Conservation (phyloP, 2,113 vertebrate species). For the Columba livia region DNA sequence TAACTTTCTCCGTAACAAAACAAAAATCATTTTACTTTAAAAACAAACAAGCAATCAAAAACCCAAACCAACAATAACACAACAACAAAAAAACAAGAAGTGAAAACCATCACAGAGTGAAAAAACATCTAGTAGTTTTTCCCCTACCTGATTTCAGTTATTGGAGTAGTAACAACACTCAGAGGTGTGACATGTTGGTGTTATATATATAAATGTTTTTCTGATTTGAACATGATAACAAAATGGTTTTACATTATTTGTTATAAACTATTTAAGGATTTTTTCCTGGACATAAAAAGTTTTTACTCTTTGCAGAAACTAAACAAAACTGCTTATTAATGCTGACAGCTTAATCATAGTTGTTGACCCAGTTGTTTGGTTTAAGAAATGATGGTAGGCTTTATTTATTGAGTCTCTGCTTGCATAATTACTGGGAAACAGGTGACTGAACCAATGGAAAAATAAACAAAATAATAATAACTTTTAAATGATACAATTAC, state of each 20-base stretch:
- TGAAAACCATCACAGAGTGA: not conserved
- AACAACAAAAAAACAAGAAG: not conserved
- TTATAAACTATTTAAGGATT: not conserved
- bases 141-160: not conserved
- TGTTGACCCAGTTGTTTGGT: conserved; percentile 57
- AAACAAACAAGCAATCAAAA: not conserved
- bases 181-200: not conserved
- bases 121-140: not conserved
- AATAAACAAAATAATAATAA: conserved; percentile 46
- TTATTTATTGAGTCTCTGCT: conserved; percentile 48
- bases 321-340: conserved; percentile 59
- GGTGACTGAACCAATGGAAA: conserved; percentile 54
- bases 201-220: not conserved
- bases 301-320: conserved; percentile 1
- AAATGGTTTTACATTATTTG: not conserved
- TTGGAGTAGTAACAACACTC: not conserved
- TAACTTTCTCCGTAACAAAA: not conserved
- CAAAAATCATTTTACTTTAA: not conserved
- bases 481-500: not conserved
- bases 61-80: not conserved
- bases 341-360: conserved; percentile 66
- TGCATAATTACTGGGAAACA: conserved; percentile 50
- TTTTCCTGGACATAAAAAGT: not conserved
- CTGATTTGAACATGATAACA: not conserved
- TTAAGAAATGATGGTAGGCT: conserved; percentile 51